A percentile compares a stretch with the other conserved stretches of the same genome.
Evolutionary conservation across 2,888 invertebrate species (phyloP).

Genomic region (Agrotis segetum): DNA sequence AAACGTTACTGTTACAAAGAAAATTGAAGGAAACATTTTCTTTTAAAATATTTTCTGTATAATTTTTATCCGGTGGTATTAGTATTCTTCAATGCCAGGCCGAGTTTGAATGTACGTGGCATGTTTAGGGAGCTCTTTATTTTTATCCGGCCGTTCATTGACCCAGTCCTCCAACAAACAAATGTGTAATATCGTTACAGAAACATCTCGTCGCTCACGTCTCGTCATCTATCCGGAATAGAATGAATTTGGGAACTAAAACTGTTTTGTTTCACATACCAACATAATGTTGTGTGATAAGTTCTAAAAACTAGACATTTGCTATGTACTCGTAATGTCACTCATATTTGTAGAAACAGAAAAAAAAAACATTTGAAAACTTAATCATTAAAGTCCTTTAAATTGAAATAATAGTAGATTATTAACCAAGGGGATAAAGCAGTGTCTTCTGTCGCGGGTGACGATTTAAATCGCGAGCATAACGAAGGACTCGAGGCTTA

Average conservation of each 20-base stretch:
- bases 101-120: slow-evolving; percentile 59
- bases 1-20: too few species aligned
- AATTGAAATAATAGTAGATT: too few species aligned
- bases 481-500: too few species aligned
- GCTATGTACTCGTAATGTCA: neutral
- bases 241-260: slow-evolving; percentile 28
- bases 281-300: neutral
- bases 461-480: too few species aligned
- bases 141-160: slow-evolving; percentile 78
- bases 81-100: slow-evolving; percentile 42
- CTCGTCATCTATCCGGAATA: slow-evolving; percentile 43
- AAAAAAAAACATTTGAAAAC: slow-evolving; percentile 1
- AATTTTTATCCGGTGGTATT: slow-evolving; percentile 33
- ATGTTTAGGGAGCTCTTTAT: slow-evolving; percentile 79
- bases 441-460: too few species aligned
- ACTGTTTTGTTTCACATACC: slow-evolving; percentile 14
- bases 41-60: slow-evolving; percentile 15
- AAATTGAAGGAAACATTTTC: too few species aligned
- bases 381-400: too few species aligned
- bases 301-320: slow-evolving; percentile 4
- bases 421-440: too few species aligned
- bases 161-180: slow-evolving; percentile 69
- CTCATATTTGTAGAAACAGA: neutral
- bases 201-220: slow-evolving; percentile 54
- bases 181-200: slow-evolving; percentile 61